Base-by-base conservation (phyloP, 2,888 invertebrate genomes). In the Drosophila kanekoi region DNA sequence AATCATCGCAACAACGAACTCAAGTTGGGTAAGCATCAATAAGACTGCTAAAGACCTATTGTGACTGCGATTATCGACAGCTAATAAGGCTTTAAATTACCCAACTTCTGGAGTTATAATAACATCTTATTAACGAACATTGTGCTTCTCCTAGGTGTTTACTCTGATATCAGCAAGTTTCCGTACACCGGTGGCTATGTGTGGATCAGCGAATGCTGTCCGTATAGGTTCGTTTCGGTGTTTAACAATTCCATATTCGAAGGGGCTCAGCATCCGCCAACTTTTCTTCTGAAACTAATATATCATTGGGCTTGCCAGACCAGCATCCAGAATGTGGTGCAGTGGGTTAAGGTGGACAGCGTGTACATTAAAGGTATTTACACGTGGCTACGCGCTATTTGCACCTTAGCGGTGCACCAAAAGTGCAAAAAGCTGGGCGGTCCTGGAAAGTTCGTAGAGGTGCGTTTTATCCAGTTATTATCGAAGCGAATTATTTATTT, bases 301-400 rank as follows among this genome's bases (percentile, higher is more conserved):
- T 98, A 98, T 92, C 97, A 97, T 91, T 98, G 98, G 98, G 94
- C 97, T 0, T 97, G 97, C 79, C 97, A 98, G 91, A 97, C 98
- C 0, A 96, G 96, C 75, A 96, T 97, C 0, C 96, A 96, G 79
- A 98, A 97, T 87, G 97, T 97, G 0, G 95, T 96, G 0, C 96
- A 96, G 71, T 98, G 97, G 98, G 97, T 97, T 1, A 95, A 95
- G 90, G 97, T 96, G 0, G 95, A 96, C 59, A 96, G 95, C 84
- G 92, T 95, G 3, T 96, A 95, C 77, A 94, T 94, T 0, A 94
- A 94, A 71, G 94, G 94, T 0, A 92, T 96, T 48, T 97, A 96
- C 85, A 95, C 95, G 0, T 94, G 95, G 93, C 90, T 96, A 49
- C 93, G 97, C 40, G 96, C 96, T 0, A 93, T 96, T 13, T 97